Evolutionary conservation across 2,888 invertebrate species (phyloP).

Genomic region (Idaea aversata): DNA sequence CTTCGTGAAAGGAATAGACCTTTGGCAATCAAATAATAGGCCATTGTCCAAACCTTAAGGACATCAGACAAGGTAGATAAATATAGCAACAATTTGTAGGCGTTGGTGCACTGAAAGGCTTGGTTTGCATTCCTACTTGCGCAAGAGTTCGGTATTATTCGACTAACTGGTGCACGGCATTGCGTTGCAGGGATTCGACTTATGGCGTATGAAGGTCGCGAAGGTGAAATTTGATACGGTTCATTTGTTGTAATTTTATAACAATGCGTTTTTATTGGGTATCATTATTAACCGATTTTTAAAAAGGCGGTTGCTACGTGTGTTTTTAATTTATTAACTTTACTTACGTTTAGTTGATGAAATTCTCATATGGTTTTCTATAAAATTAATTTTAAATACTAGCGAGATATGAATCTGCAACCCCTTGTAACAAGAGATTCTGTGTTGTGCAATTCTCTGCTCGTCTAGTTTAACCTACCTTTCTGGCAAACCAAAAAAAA

Average conservation of each 20-base stretch:
- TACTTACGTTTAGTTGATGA: too few relatives aligned
- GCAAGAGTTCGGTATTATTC: slow-evolving; percentile 77
- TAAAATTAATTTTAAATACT: too few relatives aligned
- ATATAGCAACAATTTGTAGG: slow-evolving; percentile 59
- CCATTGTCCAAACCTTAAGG: slow-evolving; percentile 40
- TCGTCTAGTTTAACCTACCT: too few relatives aligned
- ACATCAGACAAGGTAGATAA: slow-evolving; percentile 56
- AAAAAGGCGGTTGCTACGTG: neutral
- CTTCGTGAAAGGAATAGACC: neutral
- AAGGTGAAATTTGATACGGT: slow-evolving; percentile 54
- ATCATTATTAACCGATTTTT: slow-evolving; percentile 13
- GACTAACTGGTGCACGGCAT: slow-evolving; percentile 76
- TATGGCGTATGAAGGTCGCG: slow-evolving; percentile 64
- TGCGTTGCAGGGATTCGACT: slow-evolving; percentile 58
- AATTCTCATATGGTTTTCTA: too few relatives aligned
- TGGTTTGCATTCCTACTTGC: slow-evolving; percentile 40
- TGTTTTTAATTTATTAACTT: too few relatives aligned
- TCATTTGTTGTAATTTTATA: slow-evolving; percentile 23
- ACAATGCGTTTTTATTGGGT: slow-evolving; percentile 13
- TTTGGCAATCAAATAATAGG: neutral
- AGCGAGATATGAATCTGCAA: too few relatives aligned
- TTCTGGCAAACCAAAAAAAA: too few relatives aligned
- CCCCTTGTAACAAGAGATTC: too few relatives aligned
- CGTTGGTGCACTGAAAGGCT: slow-evolving; percentile 46
- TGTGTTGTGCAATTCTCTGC: too few relatives aligned